A percentile compares a stretch with the other conserved stretches of the same genome.
phyloP scores from a whole-genome alignment of 2,797 vertebrate species.

The Glossophaga mutica region DNA sequence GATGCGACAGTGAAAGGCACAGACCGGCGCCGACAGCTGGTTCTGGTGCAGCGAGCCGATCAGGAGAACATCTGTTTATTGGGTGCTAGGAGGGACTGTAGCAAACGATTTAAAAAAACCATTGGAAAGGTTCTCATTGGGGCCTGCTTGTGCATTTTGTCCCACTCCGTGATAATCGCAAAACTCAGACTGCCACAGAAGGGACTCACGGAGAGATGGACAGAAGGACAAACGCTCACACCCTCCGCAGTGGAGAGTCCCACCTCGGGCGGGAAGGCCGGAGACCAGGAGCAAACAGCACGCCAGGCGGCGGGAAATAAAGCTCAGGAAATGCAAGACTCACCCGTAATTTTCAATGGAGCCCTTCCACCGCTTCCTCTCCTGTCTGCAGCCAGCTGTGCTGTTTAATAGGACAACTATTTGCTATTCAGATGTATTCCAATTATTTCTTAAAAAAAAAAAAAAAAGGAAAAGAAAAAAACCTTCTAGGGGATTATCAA shows the following conservation, averaged over 20 bases:
- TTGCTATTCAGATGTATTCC: conserved; percentile 49
- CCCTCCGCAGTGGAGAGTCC: neutral
- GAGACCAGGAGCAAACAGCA: conserved; percentile 28
- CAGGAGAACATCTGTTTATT: neutral
- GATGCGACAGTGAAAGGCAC: fast-evolving
- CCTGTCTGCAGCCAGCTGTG: conserved; percentile 60
- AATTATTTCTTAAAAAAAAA: conserved; percentile 55
- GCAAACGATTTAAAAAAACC: fast-evolving
- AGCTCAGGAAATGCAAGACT: conserved; percentile 48
- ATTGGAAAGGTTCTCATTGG: neutral
- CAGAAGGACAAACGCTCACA: neutral
- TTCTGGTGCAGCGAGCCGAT: fast-evolving
- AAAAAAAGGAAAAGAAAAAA: neutral
- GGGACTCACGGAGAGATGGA: conserved; percentile 32
- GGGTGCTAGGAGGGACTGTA: neutral
- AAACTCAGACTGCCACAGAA: conserved; percentile 14
- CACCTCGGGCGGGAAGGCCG: conserved; percentile 46
- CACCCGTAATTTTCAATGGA: conserved; percentile 43
- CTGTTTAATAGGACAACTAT: conserved; percentile 62
- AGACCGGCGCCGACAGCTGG: fast-evolving
- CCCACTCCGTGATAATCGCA: conserved; percentile 10
- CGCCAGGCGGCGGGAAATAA: neutral
- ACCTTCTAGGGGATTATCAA: neutral
- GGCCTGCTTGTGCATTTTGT: conserved; percentile 8
- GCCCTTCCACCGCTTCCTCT: conserved; percentile 30